Evolutionary conservation across 2,797 vertebrate genomes (phyloP), one percentile per base, ranked within the genome.

Genomic region (Pogonophryne albipinna): DNA sequence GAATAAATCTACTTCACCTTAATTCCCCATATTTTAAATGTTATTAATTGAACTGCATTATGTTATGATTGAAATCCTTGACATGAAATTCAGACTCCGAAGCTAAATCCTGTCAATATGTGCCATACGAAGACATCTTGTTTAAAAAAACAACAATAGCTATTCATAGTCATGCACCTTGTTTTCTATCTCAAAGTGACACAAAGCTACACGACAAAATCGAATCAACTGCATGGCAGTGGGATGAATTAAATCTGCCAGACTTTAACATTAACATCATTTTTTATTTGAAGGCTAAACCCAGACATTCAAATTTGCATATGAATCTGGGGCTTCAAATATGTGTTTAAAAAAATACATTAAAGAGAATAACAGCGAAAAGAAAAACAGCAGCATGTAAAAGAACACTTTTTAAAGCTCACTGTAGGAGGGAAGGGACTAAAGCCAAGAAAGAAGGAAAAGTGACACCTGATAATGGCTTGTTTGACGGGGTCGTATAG

Each of bases 401-500:
- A 3, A 49, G 69, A 66, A 68, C 8, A 44, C 17, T 2, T 45
- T 38, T 13, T 19, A 0, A 68, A 13, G 46, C 65, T 56, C 47
- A 55, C 23, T 62, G 51, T 61, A 11, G 14, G 6, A 64, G 13
- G 19, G 3, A 8, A 13, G 0, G 10, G 6, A 34, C 15, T 66
- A 11, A 49, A 49, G 50, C 2, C 20, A 17, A 60, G 34, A 51
- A 15, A 68, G 12, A 68, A 51, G 12, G 15, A 55, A 0, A 17
- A 47, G 51, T 9, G 51, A 17, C 76, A 96, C 98, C 98, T 99
- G 93, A 99, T 99, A 67, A 99, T 93, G 42, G 56, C 83, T 89
- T 95, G 95, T 80, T 97, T 99, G 83, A 91, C 89, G 23, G 97
- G 97, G 81, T 99, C 98, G 0, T 99, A 99, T 0, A 99, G 95